A percentile compares a stretch with the other conserved stretches of the same genome.
These are phyloP conservation scores for Drosophila kanapiae DNA, from an alignment of 1,140 invertebrate species.

Conservation along the genomic window DNA sequence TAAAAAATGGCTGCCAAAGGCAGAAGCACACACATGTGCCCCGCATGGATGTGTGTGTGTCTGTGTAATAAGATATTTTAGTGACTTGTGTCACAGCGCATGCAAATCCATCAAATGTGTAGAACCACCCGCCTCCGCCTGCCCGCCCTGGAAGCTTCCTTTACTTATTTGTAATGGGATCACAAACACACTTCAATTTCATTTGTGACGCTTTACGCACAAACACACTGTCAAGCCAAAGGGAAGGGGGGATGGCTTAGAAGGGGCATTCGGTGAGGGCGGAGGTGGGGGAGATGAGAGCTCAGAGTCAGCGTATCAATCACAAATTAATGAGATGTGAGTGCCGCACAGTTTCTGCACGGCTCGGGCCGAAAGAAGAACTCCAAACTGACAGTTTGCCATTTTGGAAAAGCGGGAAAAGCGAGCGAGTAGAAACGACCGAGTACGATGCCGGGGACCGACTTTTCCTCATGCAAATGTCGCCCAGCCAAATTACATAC, in stretches of 20 bases:
- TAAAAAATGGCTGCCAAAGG: conserved; percentile 76
- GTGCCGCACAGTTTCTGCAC: conserved; percentile 70
- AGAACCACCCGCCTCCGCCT: neutral
- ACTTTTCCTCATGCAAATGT: conserved; percentile 76
- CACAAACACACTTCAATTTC: conserved; percentile 84
- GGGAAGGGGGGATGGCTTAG: neutral
- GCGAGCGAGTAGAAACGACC: neutral
- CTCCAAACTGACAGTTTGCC: conserved; percentile 74
- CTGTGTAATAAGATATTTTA: conserved; percentile 83
- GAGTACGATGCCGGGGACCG: conserved; percentile 28
- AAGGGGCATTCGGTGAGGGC: neutral
- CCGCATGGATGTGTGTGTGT: conserved; percentile 7
- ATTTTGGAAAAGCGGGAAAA: conserved; percentile 51
- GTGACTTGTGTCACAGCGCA: conserved; percentile 82
- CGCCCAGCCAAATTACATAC: conserved; percentile 81
- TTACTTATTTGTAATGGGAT: conserved; percentile 83
- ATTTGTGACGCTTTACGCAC: conserved; percentile 83
- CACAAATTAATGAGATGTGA: conserved; percentile 85
- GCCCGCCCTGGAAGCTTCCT: conserved; percentile 38
- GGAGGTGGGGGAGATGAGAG: conserved; percentile 35
- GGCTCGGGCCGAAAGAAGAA: conserved; percentile 31
- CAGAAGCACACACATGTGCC: conserved; percentile 5
- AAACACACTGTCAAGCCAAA: conserved; percentile 62
- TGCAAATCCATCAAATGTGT: conserved; percentile 82
- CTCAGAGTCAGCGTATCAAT: conserved; percentile 72